Percentiles rank a stretch among this genome's conserved stretches.
Evolutionary conservation across 2,888 invertebrate genomes (phyloP).

Genomic region (Ectobius pallidus): DNA sequence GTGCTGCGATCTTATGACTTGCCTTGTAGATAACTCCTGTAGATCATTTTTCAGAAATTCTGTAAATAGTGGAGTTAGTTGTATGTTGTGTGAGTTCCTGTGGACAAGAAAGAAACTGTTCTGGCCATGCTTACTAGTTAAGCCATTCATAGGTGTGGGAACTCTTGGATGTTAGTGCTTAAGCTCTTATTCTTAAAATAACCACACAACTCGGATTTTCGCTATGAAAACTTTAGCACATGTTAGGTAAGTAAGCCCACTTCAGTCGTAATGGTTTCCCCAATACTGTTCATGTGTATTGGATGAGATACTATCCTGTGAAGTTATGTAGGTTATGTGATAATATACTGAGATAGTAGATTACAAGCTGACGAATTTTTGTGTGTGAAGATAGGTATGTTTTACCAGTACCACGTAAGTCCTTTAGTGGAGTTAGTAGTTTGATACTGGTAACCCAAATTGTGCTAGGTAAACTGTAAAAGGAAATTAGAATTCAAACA

Average conservation of each 20-base stretch:
- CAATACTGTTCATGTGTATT: too few species aligned
- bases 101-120: conserved; percentile 4
- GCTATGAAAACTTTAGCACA: conserved; percentile 25
- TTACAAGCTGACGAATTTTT: too few species aligned
- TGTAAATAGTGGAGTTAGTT: background rate
- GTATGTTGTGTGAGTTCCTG: conserved; percentile 3
- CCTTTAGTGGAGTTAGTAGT: too few species aligned
- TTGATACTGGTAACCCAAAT: too few species aligned
- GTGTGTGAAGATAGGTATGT: too few species aligned
- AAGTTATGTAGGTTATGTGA: too few species aligned
- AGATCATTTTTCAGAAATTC: background rate
- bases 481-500: too few species aligned
- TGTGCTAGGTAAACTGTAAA: too few species aligned
- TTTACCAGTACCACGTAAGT: too few species aligned
- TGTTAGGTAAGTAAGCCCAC: conserved; percentile 33
- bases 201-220: background rate
- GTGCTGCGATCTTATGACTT: background rate
- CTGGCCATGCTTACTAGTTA: conserved; percentile 12
- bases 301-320: too few species aligned
- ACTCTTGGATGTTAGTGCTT: background rate
- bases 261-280: too few species aligned
- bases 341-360: too few species aligned
- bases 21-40: background rate
- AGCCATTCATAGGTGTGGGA: conserved; percentile 2
- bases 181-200: background rate